Evolutionary conservation across 2,113 vertebrate species (phyloP), one percentile per base, ranked within the genome.

Genomic region (Amia ocellicauda): DNA sequence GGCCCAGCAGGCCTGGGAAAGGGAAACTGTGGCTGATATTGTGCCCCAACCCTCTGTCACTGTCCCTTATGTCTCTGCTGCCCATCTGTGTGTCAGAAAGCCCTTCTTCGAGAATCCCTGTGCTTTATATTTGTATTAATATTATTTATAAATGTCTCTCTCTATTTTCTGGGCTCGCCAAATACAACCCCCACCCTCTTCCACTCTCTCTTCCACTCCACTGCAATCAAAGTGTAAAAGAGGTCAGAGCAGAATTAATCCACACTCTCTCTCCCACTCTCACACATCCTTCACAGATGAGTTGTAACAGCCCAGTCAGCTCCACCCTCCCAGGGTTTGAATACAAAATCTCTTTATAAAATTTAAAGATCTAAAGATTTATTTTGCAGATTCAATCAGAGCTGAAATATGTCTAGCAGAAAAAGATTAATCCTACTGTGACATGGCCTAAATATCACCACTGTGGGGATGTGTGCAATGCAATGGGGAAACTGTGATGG

Each of bases 281-380:
- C 43, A 40, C 64, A 69, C 64, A 74, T 69, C 68, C 23, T 52
- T 54, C 64, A 40, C 68, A 69, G 65, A 59, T 8, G 16, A 42
- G 1, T 68, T 31, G 60, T 55, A n/a, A 49, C 28, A 24, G 36
- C 8, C 54, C 27, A 17, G 3, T 24, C 57, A 19, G 3, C 31
- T 7, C 20, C 14, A 68, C 58, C 45, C 67, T 3, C 64, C 58
- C 72, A 77, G 82, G 79, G 74, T 23, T 9, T 9, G 22, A 11
- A 31, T 49, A 11, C 53, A 70, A 36, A 56, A 60, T 58, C 50
- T 31, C 31, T 36, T 54, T 28, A 43, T 17, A 41, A n/a, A 51
- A 27, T 17, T 10, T 27, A 20, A 55, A 45, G 41, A n/a, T n/a
- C n/a, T n/a, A n/a, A 23, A 20, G 41, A 31, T 2, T 20, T 36